A percentile compares a stretch with the other conserved stretches of the same genome.
Conservation (phyloP, 2,113 vertebrate species). For the Channa argus region DNA sequence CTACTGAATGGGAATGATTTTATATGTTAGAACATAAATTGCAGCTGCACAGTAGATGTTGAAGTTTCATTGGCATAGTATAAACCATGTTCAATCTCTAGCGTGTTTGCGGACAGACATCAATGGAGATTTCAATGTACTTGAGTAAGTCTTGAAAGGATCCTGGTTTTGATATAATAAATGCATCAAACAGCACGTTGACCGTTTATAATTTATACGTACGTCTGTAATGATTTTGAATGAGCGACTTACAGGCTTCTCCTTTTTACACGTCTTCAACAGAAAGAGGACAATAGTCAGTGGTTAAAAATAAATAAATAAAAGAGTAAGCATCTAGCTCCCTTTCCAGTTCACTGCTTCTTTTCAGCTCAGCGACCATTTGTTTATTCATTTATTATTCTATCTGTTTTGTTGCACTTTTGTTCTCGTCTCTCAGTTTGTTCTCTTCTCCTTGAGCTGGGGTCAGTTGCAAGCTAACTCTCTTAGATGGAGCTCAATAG, state of each 20-base stretch:
- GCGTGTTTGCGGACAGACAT: neutral
- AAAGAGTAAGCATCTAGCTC: neutral
- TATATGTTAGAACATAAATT: slow-evolving; percentile 6
- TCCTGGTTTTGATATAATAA: neutral
- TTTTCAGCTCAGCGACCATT: slow-evolving; percentile 40
- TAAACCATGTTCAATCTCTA: neutral
- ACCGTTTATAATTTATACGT: slow-evolving; percentile 3
- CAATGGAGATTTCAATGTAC: slow-evolving; percentile 13
- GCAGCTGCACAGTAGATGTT: neutral
- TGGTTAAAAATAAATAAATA: neutral
- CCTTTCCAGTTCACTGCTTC: slow-evolving; percentile 17
- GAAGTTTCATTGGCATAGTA: neutral
- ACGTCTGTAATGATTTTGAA: slow-evolving; percentile 9
- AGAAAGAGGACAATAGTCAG: neutral
- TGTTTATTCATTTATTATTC: slow-evolving; percentile 27
- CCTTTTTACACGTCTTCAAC: slow-evolving; percentile 8
- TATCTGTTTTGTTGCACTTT: slow-evolving; percentile 31
- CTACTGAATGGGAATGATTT: slow-evolving; percentile 2
- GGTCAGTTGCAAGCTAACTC: slow-evolving; percentile 7
- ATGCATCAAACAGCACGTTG: neutral
- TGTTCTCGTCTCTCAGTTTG: neutral
- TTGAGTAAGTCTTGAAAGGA: neutral
- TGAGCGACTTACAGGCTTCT: neutral
- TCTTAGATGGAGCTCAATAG: slow-evolving; percentile 22
- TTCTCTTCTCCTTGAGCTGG: neutral